These are phyloP conservation scores for Heliconius hortense DNA, from an alignment of 2,888 invertebrate species.

Conservation along the genomic window DNA sequence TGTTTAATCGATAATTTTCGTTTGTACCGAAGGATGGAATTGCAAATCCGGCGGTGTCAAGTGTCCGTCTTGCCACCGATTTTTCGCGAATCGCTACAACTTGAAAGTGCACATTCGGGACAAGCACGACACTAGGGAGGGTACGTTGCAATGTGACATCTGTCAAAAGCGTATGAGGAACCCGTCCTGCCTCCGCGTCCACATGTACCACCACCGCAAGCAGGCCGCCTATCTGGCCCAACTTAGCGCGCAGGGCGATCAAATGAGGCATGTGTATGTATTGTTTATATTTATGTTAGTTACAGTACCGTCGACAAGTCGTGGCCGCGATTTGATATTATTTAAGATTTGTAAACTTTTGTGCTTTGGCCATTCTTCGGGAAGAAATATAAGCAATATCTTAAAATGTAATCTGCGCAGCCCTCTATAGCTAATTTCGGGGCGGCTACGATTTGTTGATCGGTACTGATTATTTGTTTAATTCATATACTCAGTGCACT, in stretches of 20 bases:
- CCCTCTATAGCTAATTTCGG: no score
- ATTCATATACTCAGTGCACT: conserved; percentile 7
- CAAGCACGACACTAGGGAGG: conserved; percentile 86
- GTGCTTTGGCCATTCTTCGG: neutral
- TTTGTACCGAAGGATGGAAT: conserved; percentile 63
- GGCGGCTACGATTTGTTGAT: neutral
- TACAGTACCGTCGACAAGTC: neutral
- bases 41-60: conserved; percentile 81
- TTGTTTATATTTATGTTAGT: conserved; percentile 10
- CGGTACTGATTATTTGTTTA: neutral
- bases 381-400: no score
- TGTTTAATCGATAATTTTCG: conserved; percentile 20
- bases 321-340: neutral
- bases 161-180: conserved; percentile 87
- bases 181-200: conserved; percentile 83
- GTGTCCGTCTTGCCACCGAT: conserved; percentile 84
- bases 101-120: conserved; percentile 87
- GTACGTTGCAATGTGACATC: conserved; percentile 85
- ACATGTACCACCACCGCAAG: conserved; percentile 85
- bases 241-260: conserved; percentile 62
- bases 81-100: conserved; percentile 86
- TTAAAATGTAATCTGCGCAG: no score
- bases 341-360: neutral
- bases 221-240: conserved; percentile 78
- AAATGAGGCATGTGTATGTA: conserved; percentile 60